A percentile compares a stretch with the other conserved stretches of the same genome.
phyloP scores from a whole-genome alignment of 2,113 vertebrate species.

The Pandion haliaetus region DNA sequence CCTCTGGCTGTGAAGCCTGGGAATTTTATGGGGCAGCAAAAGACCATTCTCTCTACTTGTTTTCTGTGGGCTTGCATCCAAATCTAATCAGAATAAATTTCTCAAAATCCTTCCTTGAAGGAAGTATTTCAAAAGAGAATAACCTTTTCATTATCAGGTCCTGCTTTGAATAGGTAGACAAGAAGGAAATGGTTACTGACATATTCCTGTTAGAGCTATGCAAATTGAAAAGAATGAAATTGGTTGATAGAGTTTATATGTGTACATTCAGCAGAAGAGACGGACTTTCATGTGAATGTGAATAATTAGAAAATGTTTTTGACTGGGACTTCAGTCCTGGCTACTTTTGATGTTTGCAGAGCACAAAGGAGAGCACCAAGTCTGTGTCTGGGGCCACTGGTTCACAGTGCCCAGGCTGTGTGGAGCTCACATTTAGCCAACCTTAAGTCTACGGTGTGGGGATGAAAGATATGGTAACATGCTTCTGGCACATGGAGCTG shows the following conservation, averaged over 20 bases:
- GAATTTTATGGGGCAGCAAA: background rate
- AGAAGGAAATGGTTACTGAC: background rate
- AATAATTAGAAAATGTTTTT: background rate
- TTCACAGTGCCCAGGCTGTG: background rate
- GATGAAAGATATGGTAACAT: background rate
- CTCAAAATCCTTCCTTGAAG: background rate
- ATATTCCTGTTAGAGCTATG: background rate
- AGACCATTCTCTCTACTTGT: background rate
- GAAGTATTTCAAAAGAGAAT: background rate
- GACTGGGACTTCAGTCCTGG: background rate
- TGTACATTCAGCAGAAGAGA: background rate
- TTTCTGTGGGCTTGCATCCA: background rate
- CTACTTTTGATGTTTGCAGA: background rate
- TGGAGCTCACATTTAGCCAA: background rate
- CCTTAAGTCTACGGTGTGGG: background rate
- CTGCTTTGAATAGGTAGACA: background rate
- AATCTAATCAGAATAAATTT: background rate
- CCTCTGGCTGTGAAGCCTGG: background rate
- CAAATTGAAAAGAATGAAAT: background rate
- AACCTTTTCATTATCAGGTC: background rate
- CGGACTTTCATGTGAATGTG: rapidly evolving
- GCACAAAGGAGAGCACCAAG: background rate
- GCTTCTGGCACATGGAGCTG: background rate
- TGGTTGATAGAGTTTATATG: background rate
- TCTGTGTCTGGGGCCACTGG: background rate